A percentile compares a stretch with the other conserved stretches of the same genome.
Conservation (phyloP, 2,888 invertebrate genomes). For the Heliconius charithonia region DNA sequence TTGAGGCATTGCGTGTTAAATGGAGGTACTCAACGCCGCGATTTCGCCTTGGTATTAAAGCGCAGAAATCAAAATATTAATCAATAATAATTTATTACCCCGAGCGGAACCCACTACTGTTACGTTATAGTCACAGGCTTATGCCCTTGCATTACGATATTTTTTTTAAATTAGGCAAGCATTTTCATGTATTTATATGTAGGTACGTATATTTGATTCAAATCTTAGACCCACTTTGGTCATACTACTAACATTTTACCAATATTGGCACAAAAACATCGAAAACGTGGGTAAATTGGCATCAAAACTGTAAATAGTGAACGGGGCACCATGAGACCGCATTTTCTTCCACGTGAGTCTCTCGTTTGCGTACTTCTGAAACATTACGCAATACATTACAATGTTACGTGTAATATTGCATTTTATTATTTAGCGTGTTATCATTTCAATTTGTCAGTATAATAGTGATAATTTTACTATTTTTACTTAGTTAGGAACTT, state of each 20-base stretch:
- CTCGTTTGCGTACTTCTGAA: slow-evolving; percentile 3
- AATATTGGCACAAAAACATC: slow-evolving; percentile 21
- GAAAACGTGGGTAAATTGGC: slow-evolving; percentile 29
- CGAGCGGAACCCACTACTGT: too few species aligned
- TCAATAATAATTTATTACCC: too few species aligned
- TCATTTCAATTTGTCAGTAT: slow-evolving; percentile 7
- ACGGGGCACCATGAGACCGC: slow-evolving; percentile 8
- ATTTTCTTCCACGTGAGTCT: slow-evolving; percentile 7
- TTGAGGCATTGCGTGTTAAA: too few species aligned
- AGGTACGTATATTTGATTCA: neutral
- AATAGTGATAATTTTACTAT: neutral
- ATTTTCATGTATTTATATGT: too few species aligned
- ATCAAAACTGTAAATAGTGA: slow-evolving; percentile 31
- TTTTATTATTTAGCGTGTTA: slow-evolving; percentile 22
- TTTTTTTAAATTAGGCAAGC: too few species aligned
- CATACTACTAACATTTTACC: neutral
- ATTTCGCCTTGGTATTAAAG: too few species aligned
- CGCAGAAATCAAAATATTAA: too few species aligned
- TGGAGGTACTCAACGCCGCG: too few species aligned
- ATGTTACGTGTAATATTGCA: slow-evolving; percentile 8
- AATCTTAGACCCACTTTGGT: neutral
- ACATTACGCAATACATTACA: slow-evolving; percentile 19
- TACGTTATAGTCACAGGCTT: too few species aligned
- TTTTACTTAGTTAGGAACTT: neutral
- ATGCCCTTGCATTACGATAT: too few species aligned